Evolutionary conservation across 2,888 invertebrate species (phyloP), one percentile per base, ranked within the genome.

Genomic region (Lypha dubia): DNA sequence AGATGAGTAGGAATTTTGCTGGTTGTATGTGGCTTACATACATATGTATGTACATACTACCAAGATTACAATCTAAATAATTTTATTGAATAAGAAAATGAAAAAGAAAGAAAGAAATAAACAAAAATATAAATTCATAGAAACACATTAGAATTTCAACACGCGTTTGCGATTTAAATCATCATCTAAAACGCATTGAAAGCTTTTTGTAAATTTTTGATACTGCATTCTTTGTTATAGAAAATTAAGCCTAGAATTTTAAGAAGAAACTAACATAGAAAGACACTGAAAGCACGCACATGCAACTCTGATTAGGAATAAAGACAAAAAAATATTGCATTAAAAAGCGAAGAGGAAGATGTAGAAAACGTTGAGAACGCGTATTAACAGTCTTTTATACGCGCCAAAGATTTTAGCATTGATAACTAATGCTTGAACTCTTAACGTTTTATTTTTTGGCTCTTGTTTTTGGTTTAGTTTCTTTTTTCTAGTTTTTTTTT

Each of bases 331-430:
- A 58, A n/a, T n/a, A n/a, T n/a, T 44, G 35, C 71, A 80, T 51
- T n/a, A 58, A 22, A 60, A 49, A 58, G 13, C 35, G 28, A 38
- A 22, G 46, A 53, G 62, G 70, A 70, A 70, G 71, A 73, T 76
- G 56, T 1, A 44, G 46, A 84, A 76, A 80, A 84, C 73, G 80
- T 80, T 73, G 53, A 77, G 84, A 84, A 84, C 80, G 84, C 84
- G 62, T 80, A n/a, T 84, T 84, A 84, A 80, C 76, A 84, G 80
- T 53, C 84, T 84, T 84, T 80, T 80, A 84, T 77, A 84, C 80
- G 84, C 84, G 84, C 80, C 68, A 80, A 20, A 84, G 84, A 84
- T 84, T 84, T 76, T 49, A 73, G 73, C 73, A 68, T 80, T 84
- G 84, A 80, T 84, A 84, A 73, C 80, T 77, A 80, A 84, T 73